Evolutionary conservation across 2,888 invertebrate genomes (phyloP).

Genomic region (Dromius quadrimaculatus): DNA sequence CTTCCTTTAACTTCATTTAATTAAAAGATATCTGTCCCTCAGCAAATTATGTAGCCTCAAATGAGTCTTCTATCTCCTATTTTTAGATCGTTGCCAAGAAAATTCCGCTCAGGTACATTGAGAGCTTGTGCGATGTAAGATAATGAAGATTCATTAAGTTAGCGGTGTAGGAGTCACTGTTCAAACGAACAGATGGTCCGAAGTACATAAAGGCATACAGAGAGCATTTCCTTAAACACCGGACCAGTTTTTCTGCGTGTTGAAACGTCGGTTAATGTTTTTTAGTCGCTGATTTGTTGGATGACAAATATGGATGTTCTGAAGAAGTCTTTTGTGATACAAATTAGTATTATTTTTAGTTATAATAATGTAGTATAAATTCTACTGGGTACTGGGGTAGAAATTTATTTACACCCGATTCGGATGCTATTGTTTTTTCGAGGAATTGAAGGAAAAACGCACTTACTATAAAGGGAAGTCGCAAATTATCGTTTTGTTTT

Average conservation of each 20-base stretch:
- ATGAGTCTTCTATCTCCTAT: not conserved
- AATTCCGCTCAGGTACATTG: conserved; percentile 6
- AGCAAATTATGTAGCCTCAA: too few relatives aligned
- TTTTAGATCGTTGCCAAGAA: not conserved
- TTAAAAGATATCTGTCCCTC: too few relatives aligned
- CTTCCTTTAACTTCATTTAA: too few relatives aligned
- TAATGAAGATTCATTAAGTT: conserved; percentile 17
- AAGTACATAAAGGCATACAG: not conserved
- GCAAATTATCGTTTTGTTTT: not conserved
- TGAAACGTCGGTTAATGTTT: conserved; percentile 17
- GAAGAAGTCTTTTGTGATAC: conserved; percentile 49
- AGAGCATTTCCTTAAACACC: conserved; percentile 26
- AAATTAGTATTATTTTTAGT: conserved; percentile 52
- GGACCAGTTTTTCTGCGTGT: conserved; percentile 23
- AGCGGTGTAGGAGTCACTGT: conserved; percentile 23
- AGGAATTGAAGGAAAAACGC: conserved; percentile 2
- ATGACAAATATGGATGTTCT: conserved; percentile 49
- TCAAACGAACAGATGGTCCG: conserved; percentile 29
- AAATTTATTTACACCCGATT: conserved; percentile 42
- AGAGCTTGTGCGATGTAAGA: not conserved
- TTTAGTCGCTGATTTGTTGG: conserved; percentile 45
- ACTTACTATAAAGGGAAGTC: not conserved
- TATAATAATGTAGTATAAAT: conserved; percentile 49
- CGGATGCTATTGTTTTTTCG: conserved; percentile 10
- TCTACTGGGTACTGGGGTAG: conserved; percentile 40